Evolutionary conservation across 2,113 vertebrate genomes (phyloP), one percentile per base, ranked within the genome.

Genomic region (Caranx melampygus): DNA sequence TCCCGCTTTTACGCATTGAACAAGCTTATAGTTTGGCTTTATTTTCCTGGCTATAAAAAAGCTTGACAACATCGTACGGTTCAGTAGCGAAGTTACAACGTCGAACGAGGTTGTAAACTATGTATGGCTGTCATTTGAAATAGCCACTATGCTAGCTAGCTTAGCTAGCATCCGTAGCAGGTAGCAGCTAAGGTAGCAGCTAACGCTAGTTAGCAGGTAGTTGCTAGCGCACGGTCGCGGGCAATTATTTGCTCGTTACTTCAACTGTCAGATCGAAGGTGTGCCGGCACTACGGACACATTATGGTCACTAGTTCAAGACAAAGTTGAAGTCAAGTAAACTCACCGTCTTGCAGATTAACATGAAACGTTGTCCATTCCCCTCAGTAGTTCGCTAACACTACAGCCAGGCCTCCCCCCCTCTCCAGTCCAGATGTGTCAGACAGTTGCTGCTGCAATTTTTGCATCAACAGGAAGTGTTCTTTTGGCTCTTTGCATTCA

Each of bases 381-480:
- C 86, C 85, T 93, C 92, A 75, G 92, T 76, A 87, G 83, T 76
- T 87, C 89, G 87, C 91, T 86, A 85, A 88, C 89, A 68, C 92
- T 89, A 82, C 92, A 80, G 92, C 92, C 93, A 92, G 93, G 92
- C 95, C 94, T 93, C 95, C 93, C 89, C 91, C 94, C 93, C 89
- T 86, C 90, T 91, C 90, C 91, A 79, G 83, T 93, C 93, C 95
- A 94, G 94, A 94, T 95, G 91, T 94, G 93, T 89, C 92, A 93
- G 88, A 91, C 92, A 89, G 91, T 92, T 89, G 88, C 93, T 92
- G 93, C 93, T 95, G 92, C 92, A 94, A 91, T 90, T 92, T 92
- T 92, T 92, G 88, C 91, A 94, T 92, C 91, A 93, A 94, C 92
- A 93, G 93, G 93, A 94, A 94, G 93, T 94, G 91, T 92, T 92